Base-by-base conservation (phyloP, 1,140 invertebrate species). In the Drosophila lini region DNA sequence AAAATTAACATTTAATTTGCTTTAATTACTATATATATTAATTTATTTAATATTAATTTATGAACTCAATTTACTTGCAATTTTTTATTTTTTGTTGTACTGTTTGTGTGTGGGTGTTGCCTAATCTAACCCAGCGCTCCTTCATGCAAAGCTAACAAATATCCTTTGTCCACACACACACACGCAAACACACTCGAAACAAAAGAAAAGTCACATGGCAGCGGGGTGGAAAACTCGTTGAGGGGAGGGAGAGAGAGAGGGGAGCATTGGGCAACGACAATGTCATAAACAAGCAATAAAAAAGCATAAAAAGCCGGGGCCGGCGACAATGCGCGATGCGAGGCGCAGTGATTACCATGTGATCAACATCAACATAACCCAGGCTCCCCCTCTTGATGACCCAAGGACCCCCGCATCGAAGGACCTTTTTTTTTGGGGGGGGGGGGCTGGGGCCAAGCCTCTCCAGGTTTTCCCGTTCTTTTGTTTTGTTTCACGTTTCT, bases 251-350 rank as follows among this genome's bases (percentile, higher is more conserved):
- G 19, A 9, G 19, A n/a, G 11, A 6, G 25, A 5, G 32, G 1
- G 13, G 3, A 28, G 5, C 4, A 50, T 16, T 9, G 10, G 59
- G 16, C 31, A 57, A 76, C 69, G 82, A 67, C 83, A 77, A 73
- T 80, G 83, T 86, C 83, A 88, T 86, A 86, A 86, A 83, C 80
- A 86, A 88, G 83, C 84, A 86, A 86, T 83, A 86, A 86, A 88
- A 88, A 88, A 73, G 75, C 71, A 88, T 80, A 88, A 88, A 85
- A 86, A 82, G 79, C 82, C 68, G 13, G 34, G 36, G 44, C 36
- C 19, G 62, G 64, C 34, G 65, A 63, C 58, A 69, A 41, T 65
- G 74, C 70, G 69, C 41, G 56, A 19, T 74, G 67, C 65, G 44
- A 42, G 55, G 60, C 62, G 53, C 83, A 74, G 80, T 88, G 83